These are phyloP conservation scores for Orthonychiurus folsomi DNA, from an alignment of 2,888 invertebrate genomes.

Conservation along the genomic window DNA sequence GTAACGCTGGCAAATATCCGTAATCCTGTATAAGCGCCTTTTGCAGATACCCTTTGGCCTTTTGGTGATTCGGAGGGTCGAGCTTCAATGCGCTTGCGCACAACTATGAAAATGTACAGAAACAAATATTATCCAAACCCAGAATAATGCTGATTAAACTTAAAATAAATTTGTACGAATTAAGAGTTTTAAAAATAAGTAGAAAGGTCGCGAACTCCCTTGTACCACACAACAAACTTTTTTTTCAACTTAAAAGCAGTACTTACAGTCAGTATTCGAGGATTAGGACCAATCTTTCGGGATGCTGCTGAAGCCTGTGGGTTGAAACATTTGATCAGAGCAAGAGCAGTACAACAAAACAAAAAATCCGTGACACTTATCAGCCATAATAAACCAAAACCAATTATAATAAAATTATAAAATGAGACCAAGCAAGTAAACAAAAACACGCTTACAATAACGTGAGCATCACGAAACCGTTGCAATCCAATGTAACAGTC, in stretches of 20 bases:
- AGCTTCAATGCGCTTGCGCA: conserved; percentile 65
- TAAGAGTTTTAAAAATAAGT: no score
- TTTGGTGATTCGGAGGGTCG: conserved; percentile 53
- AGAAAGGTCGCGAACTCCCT: no score
- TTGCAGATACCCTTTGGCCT: conserved; percentile 61
- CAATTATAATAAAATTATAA: no score
- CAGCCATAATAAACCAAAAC: no score
- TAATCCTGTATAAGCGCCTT: conserved; percentile 64
- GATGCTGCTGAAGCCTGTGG: conserved; percentile 62
- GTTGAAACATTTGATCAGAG: no score
- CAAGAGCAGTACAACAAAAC: no score
- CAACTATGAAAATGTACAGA: conserved; percentile 50
- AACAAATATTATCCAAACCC: background rate
- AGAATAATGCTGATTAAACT: no score
- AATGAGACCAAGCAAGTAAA: no score
- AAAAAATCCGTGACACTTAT: no score
- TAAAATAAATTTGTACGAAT: no score
- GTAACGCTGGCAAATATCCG: conserved; percentile 62
- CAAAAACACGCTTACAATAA: no score
- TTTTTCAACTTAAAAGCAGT: conserved; percentile 10
- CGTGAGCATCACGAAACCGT: conserved; percentile 58
- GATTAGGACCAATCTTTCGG: conserved; percentile 61
- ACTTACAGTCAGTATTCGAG: conserved; percentile 63
- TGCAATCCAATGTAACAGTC: conserved; percentile 62
- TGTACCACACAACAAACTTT: no score